phyloP scores from a whole-genome alignment of 2,797 vertebrate genomes.

The Diplodus puntazzo region DNA sequence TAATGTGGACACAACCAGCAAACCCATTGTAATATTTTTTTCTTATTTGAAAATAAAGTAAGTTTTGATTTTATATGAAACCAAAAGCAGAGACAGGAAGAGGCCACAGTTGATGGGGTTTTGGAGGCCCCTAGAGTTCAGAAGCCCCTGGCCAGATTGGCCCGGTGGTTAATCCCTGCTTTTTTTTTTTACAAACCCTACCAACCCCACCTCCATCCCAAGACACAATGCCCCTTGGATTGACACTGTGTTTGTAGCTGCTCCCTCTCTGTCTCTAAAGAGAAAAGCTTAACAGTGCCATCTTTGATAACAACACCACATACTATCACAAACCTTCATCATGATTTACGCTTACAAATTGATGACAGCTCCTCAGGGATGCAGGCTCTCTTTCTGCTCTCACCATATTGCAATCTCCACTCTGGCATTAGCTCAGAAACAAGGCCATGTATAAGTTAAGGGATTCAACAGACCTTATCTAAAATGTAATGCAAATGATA shows the following conservation, averaged over 20 bases:
- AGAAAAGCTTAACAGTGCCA: conserved; percentile 78
- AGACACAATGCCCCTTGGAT: conserved; percentile 71
- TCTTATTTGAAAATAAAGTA: too few relatives aligned
- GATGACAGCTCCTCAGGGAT: conserved; percentile 72
- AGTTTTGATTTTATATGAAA: too few relatives aligned
- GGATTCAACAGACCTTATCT: conserved; percentile 31
- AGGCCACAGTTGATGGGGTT: too few relatives aligned
- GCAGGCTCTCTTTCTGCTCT: conserved; percentile 15
- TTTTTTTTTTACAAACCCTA: conserved; percentile 24
- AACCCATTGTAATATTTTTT: too few relatives aligned
- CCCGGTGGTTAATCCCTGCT: too few relatives aligned
- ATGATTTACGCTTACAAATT: conserved; percentile 79
- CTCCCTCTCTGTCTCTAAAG: conserved; percentile 32
- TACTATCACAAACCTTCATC: conserved; percentile 87
- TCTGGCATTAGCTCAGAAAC: conserved; percentile 26
- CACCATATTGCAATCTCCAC: conserved; percentile 36
- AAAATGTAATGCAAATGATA: conserved; percentile 58
- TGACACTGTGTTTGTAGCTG: conserved; percentile 82
- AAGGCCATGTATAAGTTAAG: conserved; percentile 21
- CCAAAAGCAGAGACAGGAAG: too few relatives aligned
- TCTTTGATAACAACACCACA: conserved; percentile 89
- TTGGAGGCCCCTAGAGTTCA: too few relatives aligned
- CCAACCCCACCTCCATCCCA: neutral
- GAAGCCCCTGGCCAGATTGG: too few relatives aligned
- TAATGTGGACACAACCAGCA: too few relatives aligned